Base-by-base conservation (phyloP, 1,140 invertebrate species). In the Yoshiicerus persimilis region DNA sequence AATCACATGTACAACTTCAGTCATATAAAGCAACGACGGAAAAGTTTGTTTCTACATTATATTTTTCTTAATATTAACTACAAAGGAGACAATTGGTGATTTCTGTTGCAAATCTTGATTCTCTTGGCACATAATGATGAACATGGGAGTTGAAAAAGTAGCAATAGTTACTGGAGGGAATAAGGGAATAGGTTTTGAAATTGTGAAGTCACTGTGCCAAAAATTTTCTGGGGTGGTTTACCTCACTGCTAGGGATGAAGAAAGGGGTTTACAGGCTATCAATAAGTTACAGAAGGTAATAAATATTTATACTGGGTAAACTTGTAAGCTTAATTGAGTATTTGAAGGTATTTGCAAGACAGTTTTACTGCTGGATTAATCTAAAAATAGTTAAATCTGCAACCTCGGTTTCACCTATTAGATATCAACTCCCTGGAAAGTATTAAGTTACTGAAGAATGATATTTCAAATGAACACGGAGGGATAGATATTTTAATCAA, bases 401-500 rank as follows among this genome's bases (percentile, higher is more conserved):
- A 94, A 30, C 94, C 95, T 0, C 92, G 93, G 27, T 96, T 94
- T 90, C 95, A 96, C 90, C 94, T 95, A 90, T 91, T 96, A 20
- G 96, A 97, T 91, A 94, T 96, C 62, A 93, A 93, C 80, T 92
- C 95, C 90, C 89, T 91, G 5, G 92, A 93, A 25, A 96, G 95
- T 90, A 92, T 96, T 25, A 92, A 94, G 62, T 92, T 87, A 2
- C 94, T 96, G 47, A 91, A 93, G 0, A 93, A 94, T 88, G 95
- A 94, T 90, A 90, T 98, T 0, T 93, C 94, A 91, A 91, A 93
- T 36, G 94, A 93, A 23, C 94, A 97, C 92, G 95, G 94, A 16
- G 96, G 96, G 1, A 92, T 97, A 1, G 96, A 97, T 93, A 90
- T 97, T 38, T 92, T 97, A 13, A 94, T 97, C 0, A 97, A 97